Percentiles rank a stretch among this genome's conserved stretches.
phyloP scores from a whole-genome alignment of 2,113 vertebrate genomes.

The Pantherophis guttatus region DNA sequence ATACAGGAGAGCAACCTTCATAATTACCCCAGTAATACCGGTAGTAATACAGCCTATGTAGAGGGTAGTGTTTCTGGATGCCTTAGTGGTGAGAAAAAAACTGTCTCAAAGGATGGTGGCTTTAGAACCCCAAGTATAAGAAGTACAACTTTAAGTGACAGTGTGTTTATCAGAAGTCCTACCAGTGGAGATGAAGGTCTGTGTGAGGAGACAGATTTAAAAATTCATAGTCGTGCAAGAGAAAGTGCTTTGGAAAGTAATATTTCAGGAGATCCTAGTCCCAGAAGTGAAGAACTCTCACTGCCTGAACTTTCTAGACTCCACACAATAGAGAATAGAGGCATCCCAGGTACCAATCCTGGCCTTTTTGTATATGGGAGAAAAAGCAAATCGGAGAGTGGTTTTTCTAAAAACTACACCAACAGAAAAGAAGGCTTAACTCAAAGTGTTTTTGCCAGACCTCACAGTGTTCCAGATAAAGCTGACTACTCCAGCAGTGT shows the following conservation, averaged over 20 bases:
- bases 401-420: neutral
- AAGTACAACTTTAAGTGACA: slow-evolving; percentile 3
- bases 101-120: neutral
- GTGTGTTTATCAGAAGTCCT: neutral
- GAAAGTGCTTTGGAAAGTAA: neutral
- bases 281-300: neutral
- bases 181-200: neutral
- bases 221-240: neutral
- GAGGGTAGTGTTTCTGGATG: neutral
- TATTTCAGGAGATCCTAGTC: neutral
- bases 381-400: neutral
- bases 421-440: neutral
- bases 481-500: neutral
- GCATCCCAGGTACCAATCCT: neutral
- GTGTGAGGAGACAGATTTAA: neutral
- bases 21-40: neutral
- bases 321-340: neutral
- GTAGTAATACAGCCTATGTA: neutral
- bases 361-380: neutral
- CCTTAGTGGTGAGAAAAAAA: neutral
- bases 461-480: neutral
- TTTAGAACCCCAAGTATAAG: neutral
- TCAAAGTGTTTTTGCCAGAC: neutral
- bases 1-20: neutral
- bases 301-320: neutral